phyloP scores from a whole-genome alignment of 35 echinoderm and acorn worm species.

The Apostichopus japonicus region DNA sequence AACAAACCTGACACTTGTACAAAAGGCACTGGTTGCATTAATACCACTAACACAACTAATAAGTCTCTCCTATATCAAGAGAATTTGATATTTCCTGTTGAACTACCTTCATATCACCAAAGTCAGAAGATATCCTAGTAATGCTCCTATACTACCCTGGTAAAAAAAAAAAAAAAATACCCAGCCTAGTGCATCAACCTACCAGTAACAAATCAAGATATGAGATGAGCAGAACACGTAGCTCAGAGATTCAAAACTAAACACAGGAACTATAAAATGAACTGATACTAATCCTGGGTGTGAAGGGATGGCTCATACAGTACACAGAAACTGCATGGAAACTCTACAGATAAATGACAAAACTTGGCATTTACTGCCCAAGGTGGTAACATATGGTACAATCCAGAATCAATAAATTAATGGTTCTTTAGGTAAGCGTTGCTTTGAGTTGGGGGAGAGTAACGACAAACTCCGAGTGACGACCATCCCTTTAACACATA shows the following conservation, averaged over 20 bases:
- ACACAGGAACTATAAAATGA: not conserved
- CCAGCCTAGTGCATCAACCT: not conserved
- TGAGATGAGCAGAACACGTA: not conserved
- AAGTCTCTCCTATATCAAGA: not conserved
- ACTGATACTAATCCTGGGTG: not conserved
- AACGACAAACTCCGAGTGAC: no score
- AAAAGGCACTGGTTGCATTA: not conserved
- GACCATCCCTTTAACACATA: no score
- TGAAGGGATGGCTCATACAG: not conserved
- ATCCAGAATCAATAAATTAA: no score
- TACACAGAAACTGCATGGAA: not conserved
- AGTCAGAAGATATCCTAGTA: not conserved
- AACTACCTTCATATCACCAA: not conserved
- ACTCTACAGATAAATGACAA: not conserved
- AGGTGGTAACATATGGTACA: not conserved
- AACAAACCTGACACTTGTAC: not conserved
- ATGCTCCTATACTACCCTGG: not conserved
- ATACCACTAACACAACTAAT: not conserved
- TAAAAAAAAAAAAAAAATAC: no score
- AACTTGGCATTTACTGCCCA: not conserved
- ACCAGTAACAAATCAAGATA: conserved; percentile 4
- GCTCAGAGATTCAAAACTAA: not conserved
- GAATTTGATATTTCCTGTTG: conserved; percentile 44
- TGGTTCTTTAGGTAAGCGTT: no score
- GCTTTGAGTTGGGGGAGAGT: no score